Conservation (phyloP, 2,113 vertebrate genomes). For the Pedionomus torquatus region DNA sequence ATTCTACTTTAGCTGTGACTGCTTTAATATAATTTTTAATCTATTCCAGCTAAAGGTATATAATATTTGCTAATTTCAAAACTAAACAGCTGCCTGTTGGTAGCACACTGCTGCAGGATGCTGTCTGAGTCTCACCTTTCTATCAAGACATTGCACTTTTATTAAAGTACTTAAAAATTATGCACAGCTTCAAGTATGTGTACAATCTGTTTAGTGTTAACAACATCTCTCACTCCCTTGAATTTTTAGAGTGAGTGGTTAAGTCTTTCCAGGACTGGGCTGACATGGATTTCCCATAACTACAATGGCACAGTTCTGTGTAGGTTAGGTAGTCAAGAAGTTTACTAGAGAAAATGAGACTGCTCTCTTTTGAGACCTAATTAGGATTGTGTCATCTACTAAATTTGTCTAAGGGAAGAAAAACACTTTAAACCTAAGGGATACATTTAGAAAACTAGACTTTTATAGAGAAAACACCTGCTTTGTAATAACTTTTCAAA, state of each 20-base stretch:
- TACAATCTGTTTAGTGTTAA: neutral
- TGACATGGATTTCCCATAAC: neutral
- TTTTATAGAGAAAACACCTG: neutral
- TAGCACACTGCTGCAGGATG: neutral
- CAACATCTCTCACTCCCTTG: neutral
- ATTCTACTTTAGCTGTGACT: neutral
- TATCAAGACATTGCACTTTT: neutral
- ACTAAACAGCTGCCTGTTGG: neutral
- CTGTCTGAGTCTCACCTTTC: neutral
- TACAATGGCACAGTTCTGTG: neutral
- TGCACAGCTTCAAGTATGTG: neutral
- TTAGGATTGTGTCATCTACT: neutral
- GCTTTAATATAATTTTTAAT: neutral
- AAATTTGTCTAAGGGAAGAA: neutral
- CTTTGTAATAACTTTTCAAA: neutral
- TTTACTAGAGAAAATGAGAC: neutral
- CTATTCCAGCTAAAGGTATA: neutral
- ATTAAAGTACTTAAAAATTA: neutral
- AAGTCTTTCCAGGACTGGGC: neutral
- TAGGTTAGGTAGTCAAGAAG: neutral
- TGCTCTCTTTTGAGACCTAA: neutral
- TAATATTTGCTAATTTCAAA: neutral
- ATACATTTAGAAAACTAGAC: neutral
- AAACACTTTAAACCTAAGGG: neutral
- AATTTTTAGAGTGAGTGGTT: neutral